Base-by-base conservation (phyloP, 2,113 vertebrate genomes). In the Bothrops jararaca region DNA sequence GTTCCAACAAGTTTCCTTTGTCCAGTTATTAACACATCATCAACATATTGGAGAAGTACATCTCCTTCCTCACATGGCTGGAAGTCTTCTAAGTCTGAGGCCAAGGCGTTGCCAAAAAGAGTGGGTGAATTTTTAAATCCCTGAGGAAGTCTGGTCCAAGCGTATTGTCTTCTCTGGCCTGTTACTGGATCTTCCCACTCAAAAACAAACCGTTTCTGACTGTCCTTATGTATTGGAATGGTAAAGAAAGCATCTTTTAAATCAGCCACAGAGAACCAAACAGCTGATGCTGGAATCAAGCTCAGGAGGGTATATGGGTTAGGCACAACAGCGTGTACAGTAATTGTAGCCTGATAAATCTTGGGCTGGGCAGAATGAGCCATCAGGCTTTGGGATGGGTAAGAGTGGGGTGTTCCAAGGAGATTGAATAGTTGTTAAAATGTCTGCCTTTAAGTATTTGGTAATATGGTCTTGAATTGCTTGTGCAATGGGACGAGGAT, bases 301-400 rank as follows among this genome's bases (percentile, higher is more conserved):
- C 69, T 74, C n/a, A 74, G 29, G 10, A 74, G 10, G 0, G 69
- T 74, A 3, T 74, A 74, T 1, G n/a, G 69, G 0, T 80, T 80
- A 1, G 12, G 12, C 0, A 80, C 69, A 0, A 2, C 1, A 1
- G 69, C 11, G 34, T n/a, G n/a, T 0, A 34, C 11, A 13, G 69
- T 80, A 2, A n/a, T 18, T 34, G n/a, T 34, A 0, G 29, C 12
- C 0, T 18, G 3, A 0, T 1, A 80, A 18, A 80, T 80, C n/a
- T 18, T 80, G 69, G 0, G 1, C 69, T 5, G 69, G 69, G 0
- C 69, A 3, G 4, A 45, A 45, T 4, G 69, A n/a, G 5, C 69
- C 69, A 58, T 24, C 0, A 2, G 57, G 57, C 57, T 58, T 58
- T 8, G 57, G 57, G 1, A 24, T 58, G 7, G 57, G 57, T 9